Percentiles rank a stretch among this genome's conserved stretches.
phyloP scores from a whole-genome alignment of 2,113 vertebrate species.

The Epinephelus fuscoguttatus region DNA sequence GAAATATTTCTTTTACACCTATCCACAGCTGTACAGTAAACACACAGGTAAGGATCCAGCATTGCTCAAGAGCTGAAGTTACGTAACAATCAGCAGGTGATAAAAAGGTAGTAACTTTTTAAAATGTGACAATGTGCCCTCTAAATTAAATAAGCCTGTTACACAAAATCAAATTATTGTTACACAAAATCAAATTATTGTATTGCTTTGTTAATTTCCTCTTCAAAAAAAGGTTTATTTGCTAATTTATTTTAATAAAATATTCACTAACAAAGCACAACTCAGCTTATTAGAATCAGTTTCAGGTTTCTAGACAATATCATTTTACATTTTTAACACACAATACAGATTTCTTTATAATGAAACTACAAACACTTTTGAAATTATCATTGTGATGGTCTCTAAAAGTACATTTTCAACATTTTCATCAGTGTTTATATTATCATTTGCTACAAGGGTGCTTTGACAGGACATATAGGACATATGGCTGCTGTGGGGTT shows the following conservation, averaged over 20 bases:
- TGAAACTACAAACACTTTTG: background rate
- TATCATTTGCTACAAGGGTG: background rate
- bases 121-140: background rate
- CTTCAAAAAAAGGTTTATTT: background rate
- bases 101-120: background rate
- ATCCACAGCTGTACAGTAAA: background rate
- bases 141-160: no score
- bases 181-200: background rate
- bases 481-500: conserved; percentile 7
- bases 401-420: background rate
- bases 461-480: conserved; percentile 3
- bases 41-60: background rate
- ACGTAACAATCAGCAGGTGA: background rate
- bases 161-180: background rate
- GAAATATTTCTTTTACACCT: background rate
- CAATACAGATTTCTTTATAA: no score
- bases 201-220: background rate
- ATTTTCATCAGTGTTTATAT: background rate
- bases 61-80: background rate
- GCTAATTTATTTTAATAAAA: background rate
- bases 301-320: background rate
- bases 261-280: background rate
- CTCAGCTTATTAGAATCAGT: background rate
- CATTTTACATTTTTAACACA: no score
- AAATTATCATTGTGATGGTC: background rate